Base-by-base conservation (phyloP, 2,113 vertebrate genomes). In the Hassar affinis region DNA sequence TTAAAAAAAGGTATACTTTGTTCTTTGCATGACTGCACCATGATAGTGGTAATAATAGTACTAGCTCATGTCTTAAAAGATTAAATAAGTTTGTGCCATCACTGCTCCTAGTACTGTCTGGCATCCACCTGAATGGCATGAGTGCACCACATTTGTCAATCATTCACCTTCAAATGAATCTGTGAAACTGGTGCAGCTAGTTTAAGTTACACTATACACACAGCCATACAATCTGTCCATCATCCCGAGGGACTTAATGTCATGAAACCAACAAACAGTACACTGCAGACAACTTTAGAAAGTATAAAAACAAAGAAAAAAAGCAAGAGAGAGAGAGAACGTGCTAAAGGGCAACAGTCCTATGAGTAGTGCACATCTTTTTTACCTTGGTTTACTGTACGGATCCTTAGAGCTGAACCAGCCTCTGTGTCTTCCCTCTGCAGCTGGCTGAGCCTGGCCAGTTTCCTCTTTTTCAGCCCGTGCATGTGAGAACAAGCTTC, bases 331-430 rank as follows among this genome's bases (percentile, higher is more conserved):
- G 49, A 81, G 18, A 47, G 12, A 71, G 1, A 57, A 42, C 22
- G 38, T 47, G 42, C n/a, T n/a, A 59, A 80, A 20, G 81, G 33
- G 77, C 62, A 68, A 68, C 83, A 54, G 83, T 89, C 78, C 86
- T 86, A 87, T 89, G 90, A 92, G 90, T 91, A 93, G 82, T 92
- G 91, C 89, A 91, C 89, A 82, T 88, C 12, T 49, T 49, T 76
- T 71, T 89, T 93, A 99, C 98, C 98, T 99, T 91, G 95, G 95
- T 92, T 96, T 98, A 85, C 94, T 95, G 88, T 93, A 94, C 33
- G 91, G 45, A 30, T 98, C 98, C 94, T 95, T 96, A 6, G 94
- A 94, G 61, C 95, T 93, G 25, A 98, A 98, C 97, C 97, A 97
- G 81, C 95, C 87, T 91, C 88, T 96, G 78, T 88, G 91, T 88